Evolutionary conservation across 2,113 vertebrate species (phyloP), one percentile per base, ranked within the genome.

Genomic region (Elaphurus davidianus): DNA sequence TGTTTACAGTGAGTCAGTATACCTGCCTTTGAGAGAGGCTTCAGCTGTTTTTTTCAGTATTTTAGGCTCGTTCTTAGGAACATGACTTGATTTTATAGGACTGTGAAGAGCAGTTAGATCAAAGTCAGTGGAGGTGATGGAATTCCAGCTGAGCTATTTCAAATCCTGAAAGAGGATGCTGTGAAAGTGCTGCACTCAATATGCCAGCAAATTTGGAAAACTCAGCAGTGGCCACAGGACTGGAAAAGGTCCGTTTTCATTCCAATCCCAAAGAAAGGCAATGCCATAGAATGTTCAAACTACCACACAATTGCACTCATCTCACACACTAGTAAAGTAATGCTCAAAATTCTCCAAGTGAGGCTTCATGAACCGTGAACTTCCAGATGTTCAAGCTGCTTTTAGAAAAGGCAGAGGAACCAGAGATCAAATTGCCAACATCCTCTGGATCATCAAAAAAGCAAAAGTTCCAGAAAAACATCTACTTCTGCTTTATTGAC

Each of bases 81-180:
- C 55, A 57, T 25, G 28, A 62, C 87, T 96, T 96, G 60, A 67
- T 55, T 94, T 54, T 83, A 71, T 0, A 71, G 43, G 59, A 55
- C 90, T 60, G 5, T 33, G 76, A 54, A 92, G 47, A 76, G 27
- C 23, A 71, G 67, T 71, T 40, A 74, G 67, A 40, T 40, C 67
- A 25, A 40, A 5, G n/a, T 36, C 23, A 74, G 21, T 74, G 36
- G 10, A 74, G 36, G n/a, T 40, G 67, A 40, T 40, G 67, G 19
- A 25, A 74, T 74, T 74, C 10, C 67, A 40, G 0, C 0, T 40
- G 10, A 74, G 21, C 67, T 25, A 6, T 40, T 74, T 40, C 36
- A 74, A 25, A 13, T 74, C 67, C 36, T 40, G 0, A 74, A 40
- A 74, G 67, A 74, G 6, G 36, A 74, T 74, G 67, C 67, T 74